Percentiles rank a stretch among this genome's conserved stretches.
Conservation (phyloP, 2,888 invertebrate genomes). For the Sepiola atlantica region DNA sequence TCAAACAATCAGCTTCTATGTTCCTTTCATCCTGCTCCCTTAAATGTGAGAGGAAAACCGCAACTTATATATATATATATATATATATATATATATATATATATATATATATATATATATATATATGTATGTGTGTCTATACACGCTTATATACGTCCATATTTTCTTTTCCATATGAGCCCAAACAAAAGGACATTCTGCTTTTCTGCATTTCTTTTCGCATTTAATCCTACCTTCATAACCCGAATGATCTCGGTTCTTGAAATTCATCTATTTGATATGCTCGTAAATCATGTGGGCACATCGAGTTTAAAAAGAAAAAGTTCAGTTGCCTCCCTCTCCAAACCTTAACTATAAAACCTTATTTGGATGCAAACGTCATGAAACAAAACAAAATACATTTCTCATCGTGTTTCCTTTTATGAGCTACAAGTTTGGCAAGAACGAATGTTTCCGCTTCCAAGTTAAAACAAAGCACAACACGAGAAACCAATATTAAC, state of each 20-base stretch:
- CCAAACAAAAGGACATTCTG: background rate
- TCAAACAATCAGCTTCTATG: background rate
- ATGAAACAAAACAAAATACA: background rate
- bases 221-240: conserved; percentile 18
- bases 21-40: background rate
- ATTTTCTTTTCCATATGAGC: background rate
- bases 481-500: background rate
- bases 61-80: background rate
- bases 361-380: conserved; percentile 32
- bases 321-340: background rate
- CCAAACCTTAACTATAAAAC: background rate
- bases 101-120: background rate
- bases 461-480: background rate
- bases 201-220: background rate
- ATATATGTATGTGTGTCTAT: background rate
- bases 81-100: background rate
- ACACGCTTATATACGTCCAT: background rate
- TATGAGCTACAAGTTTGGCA: background rate
- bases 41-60: too few species aligned
- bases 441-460: background rate
- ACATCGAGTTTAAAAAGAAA: background rate
- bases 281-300: background rate
- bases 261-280: conserved; percentile 32
- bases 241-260: background rate
- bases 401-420: background rate